phyloP scores from a whole-genome alignment of 1,140 invertebrate species.

The Drosophila parvula region DNA sequence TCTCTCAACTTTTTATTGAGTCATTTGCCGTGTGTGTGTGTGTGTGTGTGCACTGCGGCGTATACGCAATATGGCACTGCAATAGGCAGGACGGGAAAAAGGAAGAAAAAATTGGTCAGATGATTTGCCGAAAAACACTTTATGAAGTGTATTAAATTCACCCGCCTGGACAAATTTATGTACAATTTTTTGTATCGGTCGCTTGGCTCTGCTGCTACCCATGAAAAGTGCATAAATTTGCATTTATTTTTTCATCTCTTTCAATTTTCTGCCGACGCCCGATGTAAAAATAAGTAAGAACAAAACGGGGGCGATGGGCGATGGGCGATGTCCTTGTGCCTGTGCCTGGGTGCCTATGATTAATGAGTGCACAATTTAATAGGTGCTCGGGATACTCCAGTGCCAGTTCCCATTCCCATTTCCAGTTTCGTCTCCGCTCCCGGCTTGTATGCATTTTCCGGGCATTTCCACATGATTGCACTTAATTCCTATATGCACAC shows the following conservation, averaged over 20 bases:
- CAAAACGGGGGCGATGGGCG: neutral
- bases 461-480: slow-evolving; percentile 78
- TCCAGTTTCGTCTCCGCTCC: slow-evolving; percentile 18
- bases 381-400: slow-evolving; percentile 63
- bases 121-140: slow-evolving; percentile 56
- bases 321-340: neutral
- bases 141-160: slow-evolving; percentile 76
- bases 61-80: slow-evolving; percentile 67
- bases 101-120: slow-evolving; percentile 24
- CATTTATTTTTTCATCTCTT: slow-evolving; percentile 63
- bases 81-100: slow-evolving; percentile 40
- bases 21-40: slow-evolving; percentile 38
- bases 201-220: slow-evolving; percentile 15
- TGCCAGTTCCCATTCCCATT: slow-evolving; percentile 16
- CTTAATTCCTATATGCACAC: slow-evolving; percentile 64
- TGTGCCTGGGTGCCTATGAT: slow-evolving; percentile 58
- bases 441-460: slow-evolving; percentile 61
- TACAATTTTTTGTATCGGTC: slow-evolving; percentile 36
- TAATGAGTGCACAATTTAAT: slow-evolving; percentile 81
- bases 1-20: slow-evolving; percentile 48
- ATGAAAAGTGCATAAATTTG: slow-evolving; percentile 79
- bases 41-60: slow-evolving; percentile 57
- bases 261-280: slow-evolving; percentile 22
- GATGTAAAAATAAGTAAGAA: slow-evolving; percentile 64
- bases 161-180: slow-evolving; percentile 41